Evolutionary conservation across 2,113 vertebrate species (phyloP).

Genomic region (Eleginops maclovinus): DNA sequence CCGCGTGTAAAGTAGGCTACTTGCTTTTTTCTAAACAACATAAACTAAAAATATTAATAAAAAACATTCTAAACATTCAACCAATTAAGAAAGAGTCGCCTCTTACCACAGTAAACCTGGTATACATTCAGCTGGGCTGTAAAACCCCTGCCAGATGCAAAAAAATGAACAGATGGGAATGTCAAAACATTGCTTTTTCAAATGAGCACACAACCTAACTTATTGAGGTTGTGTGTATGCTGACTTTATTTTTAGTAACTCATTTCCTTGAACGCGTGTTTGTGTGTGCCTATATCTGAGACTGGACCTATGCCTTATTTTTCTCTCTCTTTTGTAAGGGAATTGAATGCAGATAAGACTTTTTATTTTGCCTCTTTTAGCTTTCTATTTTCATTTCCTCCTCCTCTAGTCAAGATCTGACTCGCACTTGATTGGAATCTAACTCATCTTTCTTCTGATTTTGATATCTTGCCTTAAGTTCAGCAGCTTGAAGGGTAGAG

Average conservation of each 20-base stretch:
- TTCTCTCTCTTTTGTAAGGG: not conserved
- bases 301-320: not conserved
- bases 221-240: slow-evolving; percentile 8
- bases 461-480: slow-evolving; percentile 17
- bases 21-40: not conserved
- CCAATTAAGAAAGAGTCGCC: slow-evolving; percentile 5
- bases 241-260: slow-evolving; percentile 23
- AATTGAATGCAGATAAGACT: slow-evolving; percentile 2
- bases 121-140: not conserved
- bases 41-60: not conserved
- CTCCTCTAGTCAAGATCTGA: slow-evolving; percentile 19
- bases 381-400: slow-evolving; percentile 18
- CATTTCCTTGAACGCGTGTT: not conserved
- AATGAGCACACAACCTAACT: slow-evolving; percentile 12
- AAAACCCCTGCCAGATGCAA: not conserved
- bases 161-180: slow-evolving; percentile 43
- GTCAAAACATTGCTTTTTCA: slow-evolving; percentile 40
- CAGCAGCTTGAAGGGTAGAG: not conserved
- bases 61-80: no score
- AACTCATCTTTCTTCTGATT: slow-evolving; percentile 14
- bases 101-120: not conserved
- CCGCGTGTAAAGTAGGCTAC: not conserved
- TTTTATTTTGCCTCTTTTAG: slow-evolving; percentile 27
- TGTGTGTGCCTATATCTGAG: not conserved
- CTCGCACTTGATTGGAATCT: slow-evolving; percentile 31